Conservation (phyloP, 2,797 vertebrate genomes). For the Presbytis comata region DNA sequence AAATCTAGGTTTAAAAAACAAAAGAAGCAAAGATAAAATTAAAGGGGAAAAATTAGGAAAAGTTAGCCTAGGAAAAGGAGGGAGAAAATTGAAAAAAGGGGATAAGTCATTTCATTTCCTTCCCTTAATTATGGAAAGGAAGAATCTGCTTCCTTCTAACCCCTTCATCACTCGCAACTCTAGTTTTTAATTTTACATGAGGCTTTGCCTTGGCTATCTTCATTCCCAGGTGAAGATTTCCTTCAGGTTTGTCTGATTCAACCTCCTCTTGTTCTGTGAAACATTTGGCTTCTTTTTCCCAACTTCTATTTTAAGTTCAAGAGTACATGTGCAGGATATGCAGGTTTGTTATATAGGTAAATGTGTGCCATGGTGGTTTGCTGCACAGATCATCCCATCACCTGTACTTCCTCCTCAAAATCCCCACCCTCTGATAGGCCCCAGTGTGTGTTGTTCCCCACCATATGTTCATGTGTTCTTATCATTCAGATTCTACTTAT, state of each 20-base stretch:
- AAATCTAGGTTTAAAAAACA: slow-evolving; percentile 6
- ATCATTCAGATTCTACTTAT: not conserved
- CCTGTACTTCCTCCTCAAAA: not conserved
- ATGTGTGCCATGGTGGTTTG: not conserved
- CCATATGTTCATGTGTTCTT: not conserved
- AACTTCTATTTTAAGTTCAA: not conserved
- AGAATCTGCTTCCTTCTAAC: not conserved
- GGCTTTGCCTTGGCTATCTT: not conserved
- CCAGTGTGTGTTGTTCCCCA: not conserved
- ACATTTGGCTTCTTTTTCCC: not conserved
- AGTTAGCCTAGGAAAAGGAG: not conserved
- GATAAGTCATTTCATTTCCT: not conserved
- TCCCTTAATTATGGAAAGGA: not conserved
- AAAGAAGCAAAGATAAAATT: not conserved
- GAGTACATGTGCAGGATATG: not conserved
- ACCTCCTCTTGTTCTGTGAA: not conserved
- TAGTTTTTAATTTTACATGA: not conserved
- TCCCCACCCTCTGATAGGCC: not conserved
- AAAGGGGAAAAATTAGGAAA: not conserved
- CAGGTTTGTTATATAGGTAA: not conserved
- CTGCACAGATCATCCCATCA: not conserved
- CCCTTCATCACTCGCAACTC: rapidly evolving
- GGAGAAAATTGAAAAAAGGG: not conserved
- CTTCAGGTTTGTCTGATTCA: slow-evolving; percentile 3
- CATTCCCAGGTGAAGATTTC: not conserved